Base-by-base conservation (phyloP, 1,140 invertebrate genomes). In the Palaemon carinicauda region DNA sequence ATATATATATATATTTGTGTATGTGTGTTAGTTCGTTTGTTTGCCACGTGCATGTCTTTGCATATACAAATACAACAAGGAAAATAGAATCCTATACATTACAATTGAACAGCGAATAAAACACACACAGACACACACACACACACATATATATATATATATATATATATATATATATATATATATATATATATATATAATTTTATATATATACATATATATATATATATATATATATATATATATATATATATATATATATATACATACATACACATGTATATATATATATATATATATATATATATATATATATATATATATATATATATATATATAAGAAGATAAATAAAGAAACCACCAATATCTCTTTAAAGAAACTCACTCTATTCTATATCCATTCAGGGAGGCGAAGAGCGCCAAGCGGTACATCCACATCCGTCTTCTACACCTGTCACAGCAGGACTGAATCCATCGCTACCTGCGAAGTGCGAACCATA, bases 201-300 rank as follows among this genome's bases (percentile, higher is more conserved):
- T 4, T 60, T 4, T 14, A 60, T 60, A 60, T 60, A 24, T 14
- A 60, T 60, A 60, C 21, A 60, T 60, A 60, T 60, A 24, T 60
- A 60, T 65, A 65, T 65, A 65, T 65, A 65, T 65, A 65, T n/a
- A 65, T 65, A 65, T 65, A 65, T n/a, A 65, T 65, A 65, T n/a
- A 65, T 65, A 65, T 19, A 65, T 65, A 65, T 65, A 65, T 65
- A 65, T 65, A 65, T 65, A 65, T 65, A 65, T 65, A 65, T 65
- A 65, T n/a, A 65, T 65, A n/a, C n/a, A 65, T 65, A 65, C 9
- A n/a, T 65, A 65, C n/a, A 65, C 27, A n/a, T 65, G 27, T 12
- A 65, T 65, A 65, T 14, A 65, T 65, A 65, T 14, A 65, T 65
- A 65, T 14, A 65, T 65, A 65, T 14, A 65, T 65, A 65, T 14